Evolutionary conservation across 2,113 vertebrate genomes (phyloP), one percentile per base, ranked within the genome.

Genomic region (Apistogramma diplotaenia): DNA sequence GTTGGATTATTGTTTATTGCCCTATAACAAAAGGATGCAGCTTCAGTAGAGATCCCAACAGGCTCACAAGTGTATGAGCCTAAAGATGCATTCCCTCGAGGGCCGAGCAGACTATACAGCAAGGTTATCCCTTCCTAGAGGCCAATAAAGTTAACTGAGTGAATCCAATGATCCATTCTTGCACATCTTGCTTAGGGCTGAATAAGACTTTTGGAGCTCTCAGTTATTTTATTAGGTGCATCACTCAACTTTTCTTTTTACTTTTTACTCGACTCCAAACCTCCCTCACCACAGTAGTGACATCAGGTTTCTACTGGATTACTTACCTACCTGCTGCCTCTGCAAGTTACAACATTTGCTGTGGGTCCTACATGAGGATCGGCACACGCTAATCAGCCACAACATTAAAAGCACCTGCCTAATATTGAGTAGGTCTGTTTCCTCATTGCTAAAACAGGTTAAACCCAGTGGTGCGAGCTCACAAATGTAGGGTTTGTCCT

Each of bases 191-290:
- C 53, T 19, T 11, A 35, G 15, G 35, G 33, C 60, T 61, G 67
- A 65, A 62, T 37, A 75, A 78, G 67, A 35, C 21, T 13, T 46
- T 75, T 19, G 35, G 18, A 49, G 83, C 11, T 57, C 40, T 55
- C 37, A 35, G 27, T 81, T 65, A 54, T 84, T 85, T 85, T 46
- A 86, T 88, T 74, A 84, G 62, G 37, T 58, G 33, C 78, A 49
- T 58, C 59, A 53, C 77, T 75, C 23, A 37, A 21, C 43, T 49
- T 73, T 55, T 72, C 57, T 78, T 72, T 59, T 76, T 40, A n/a
- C 12, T 31, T 5, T 75, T 23, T 75, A 19, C 74, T 51, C 12
- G 12, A 21, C 16, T 76, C 13, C 23, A 70, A 31, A 70, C 23
- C 29, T 51, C 6, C 51, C 59, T 46, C 4, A 58, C 51, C 62